These are phyloP conservation scores for Alcedo quadribrachys DNA, from an alignment of 2,797 vertebrate genomes.

Conservation along the genomic window DNA sequence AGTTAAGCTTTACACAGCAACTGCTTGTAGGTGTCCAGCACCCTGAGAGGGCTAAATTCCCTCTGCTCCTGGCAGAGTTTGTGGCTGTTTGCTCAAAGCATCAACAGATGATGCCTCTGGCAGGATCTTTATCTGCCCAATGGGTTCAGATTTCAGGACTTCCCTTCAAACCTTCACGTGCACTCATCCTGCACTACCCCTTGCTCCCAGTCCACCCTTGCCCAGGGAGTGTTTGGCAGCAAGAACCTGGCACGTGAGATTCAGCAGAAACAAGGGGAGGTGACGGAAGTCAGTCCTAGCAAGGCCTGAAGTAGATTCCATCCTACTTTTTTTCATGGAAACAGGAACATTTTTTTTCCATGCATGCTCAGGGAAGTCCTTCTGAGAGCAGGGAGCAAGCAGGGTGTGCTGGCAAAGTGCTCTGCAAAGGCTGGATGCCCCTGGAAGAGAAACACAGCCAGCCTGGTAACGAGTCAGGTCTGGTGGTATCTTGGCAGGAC, in stretches of 20 bases:
- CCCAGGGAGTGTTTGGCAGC: background rate
- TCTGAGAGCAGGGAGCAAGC: background rate
- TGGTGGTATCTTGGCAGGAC: background rate
- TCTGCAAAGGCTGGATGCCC: background rate
- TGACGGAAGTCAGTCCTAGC: background rate
- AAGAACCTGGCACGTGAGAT: background rate
- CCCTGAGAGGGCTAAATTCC: background rate
- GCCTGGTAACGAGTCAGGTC: background rate
- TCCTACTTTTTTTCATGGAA: conserved; percentile 5
- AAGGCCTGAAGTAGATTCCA: background rate
- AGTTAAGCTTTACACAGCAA: background rate
- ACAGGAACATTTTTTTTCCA: conserved; percentile 1
- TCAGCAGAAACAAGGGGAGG: background rate
- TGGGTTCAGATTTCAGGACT: background rate
- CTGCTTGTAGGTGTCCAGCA: background rate
- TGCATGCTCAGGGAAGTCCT: background rate
- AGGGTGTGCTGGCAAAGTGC: background rate
- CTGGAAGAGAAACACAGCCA: background rate
- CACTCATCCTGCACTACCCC: background rate
- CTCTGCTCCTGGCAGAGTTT: background rate
- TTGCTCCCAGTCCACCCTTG: rapidly evolving
- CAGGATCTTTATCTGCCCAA: background rate
- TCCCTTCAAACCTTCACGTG: rapidly evolving
- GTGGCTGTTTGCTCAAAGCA: background rate
- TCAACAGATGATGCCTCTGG: rapidly evolving